These are phyloP conservation scores for Portevinia maculata DNA, from an alignment of 2,888 invertebrate genomes.

Conservation along the genomic window DNA sequence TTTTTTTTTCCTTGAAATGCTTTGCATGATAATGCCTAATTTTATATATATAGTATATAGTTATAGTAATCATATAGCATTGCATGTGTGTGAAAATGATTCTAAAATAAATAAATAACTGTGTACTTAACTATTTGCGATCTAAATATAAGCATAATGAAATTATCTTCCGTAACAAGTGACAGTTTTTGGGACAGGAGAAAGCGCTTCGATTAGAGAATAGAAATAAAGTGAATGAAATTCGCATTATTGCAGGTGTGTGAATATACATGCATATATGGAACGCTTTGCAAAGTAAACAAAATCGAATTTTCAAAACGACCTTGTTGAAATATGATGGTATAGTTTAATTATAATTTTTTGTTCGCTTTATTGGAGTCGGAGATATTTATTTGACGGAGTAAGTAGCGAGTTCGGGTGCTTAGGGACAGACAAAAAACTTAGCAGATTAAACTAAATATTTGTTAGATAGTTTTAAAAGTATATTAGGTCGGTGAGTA, in stretches of 20 bases:
- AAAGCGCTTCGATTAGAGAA: neutral
- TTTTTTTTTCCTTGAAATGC: constrained; percentile 9
- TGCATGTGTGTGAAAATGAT: constrained; percentile 39
- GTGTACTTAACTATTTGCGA: constrained; percentile 11
- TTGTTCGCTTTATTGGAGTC: neutral
- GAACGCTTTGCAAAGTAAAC: constrained; percentile 18
- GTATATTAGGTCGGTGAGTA: constrained; percentile 42
- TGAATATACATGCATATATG: constrained; percentile 11
- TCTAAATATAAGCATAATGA: constrained; percentile 24
- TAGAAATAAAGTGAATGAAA: constrained; percentile 8
- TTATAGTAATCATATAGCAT: constrained; percentile 5
- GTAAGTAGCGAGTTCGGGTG: neutral
- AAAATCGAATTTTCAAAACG: constrained; percentile 33
- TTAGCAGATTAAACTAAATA: constrained; percentile 55
- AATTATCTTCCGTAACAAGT: constrained; percentile 17
- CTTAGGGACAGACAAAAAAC: constrained; percentile 27
- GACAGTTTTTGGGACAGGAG: neutral
- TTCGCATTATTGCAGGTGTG: constrained; percentile 41
- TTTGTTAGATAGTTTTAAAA: constrained; percentile 51
- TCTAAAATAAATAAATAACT: constrained; percentile 31
- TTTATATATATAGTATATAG: constrained; percentile 1
- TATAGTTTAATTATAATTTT: constrained; percentile 50
- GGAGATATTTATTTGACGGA: constrained; percentile 3
- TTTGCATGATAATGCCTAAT: constrained; percentile 28
- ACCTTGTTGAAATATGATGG: constrained; percentile 46